phyloP scores from a whole-genome alignment of 2,113 vertebrate genomes.

The Zosterops borbonicus region DNA sequence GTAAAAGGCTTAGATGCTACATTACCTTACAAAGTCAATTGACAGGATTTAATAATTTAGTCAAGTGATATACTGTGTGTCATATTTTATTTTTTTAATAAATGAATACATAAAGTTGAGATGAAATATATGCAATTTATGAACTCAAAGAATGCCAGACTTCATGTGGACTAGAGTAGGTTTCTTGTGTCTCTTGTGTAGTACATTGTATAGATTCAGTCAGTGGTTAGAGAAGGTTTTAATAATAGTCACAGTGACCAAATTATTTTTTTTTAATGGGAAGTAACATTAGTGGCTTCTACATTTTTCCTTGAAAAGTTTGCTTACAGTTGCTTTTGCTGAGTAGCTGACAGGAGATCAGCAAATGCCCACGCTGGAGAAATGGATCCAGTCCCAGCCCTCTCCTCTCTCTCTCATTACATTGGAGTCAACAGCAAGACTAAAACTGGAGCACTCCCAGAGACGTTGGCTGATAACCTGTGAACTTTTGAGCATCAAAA shows the following conservation, averaged over 20 bases:
- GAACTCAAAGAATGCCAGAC: not conserved
- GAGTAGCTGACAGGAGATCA: not conserved
- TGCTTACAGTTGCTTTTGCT: not conserved
- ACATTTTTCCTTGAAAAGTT: not conserved
- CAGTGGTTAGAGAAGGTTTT: not conserved
- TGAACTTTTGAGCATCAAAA: not conserved
- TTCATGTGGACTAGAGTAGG: not conserved
- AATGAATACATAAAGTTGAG: not conserved
- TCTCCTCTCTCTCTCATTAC: not conserved
- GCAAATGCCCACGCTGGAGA: not conserved
- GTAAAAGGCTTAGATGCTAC: not conserved
- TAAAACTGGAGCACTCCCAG: not conserved
- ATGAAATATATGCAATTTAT: not conserved
- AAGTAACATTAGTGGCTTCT: not conserved
- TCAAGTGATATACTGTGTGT: not conserved
- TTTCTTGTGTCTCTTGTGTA: not conserved
- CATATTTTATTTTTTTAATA: not conserved
- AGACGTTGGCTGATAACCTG: not conserved
- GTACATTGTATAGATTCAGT: not conserved
- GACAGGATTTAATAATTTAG: not conserved
- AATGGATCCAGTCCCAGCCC: not conserved
- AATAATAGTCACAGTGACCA: rapidly evolving
- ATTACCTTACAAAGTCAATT: not conserved
- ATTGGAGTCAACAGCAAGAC: not conserved
- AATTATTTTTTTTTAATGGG: not conserved